Evolutionary conservation across 2,113 vertebrate species (phyloP).

Genomic region (Menura novaehollandiae): DNA sequence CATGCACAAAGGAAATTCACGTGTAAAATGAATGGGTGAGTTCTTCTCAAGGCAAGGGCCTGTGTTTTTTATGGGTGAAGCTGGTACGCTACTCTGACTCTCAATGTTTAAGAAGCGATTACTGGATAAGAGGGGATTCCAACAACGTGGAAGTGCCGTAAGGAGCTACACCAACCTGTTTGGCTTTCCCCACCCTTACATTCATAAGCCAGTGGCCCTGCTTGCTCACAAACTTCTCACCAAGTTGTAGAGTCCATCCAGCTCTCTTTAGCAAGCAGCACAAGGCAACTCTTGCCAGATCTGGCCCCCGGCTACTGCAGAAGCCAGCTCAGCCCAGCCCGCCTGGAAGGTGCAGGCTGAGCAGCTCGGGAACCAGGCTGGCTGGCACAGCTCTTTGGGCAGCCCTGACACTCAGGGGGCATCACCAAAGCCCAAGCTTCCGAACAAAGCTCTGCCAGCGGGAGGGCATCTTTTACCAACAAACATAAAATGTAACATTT

Average conservation of each 20-base stretch:
- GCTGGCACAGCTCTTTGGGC: background rate
- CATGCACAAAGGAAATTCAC: background rate
- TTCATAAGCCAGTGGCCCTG: background rate
- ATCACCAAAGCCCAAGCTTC: background rate
- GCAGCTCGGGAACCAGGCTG: background rate
- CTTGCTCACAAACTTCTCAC: background rate
- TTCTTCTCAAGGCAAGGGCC: background rate
- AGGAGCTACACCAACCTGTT: background rate
- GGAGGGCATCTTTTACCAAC: background rate
- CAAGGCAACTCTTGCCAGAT: background rate
- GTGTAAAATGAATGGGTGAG: background rate
- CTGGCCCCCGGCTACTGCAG: background rate
- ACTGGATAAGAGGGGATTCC: background rate
- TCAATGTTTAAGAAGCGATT: background rate
- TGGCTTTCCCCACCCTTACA: background rate
- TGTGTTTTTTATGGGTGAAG: background rate
- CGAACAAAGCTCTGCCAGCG: rapidly evolving
- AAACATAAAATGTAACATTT: background rate
- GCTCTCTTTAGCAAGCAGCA: background rate
- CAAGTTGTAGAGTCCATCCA: background rate
- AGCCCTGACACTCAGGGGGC: rapidly evolving
- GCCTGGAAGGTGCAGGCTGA: background rate
- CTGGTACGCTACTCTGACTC: rapidly evolving
- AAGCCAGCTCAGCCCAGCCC: background rate
- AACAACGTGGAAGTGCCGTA: background rate